Percentiles rank a stretch among this genome's conserved stretches.
Conservation (phyloP, 2,888 invertebrate species). For the Drosophila neoperkinsi region DNA sequence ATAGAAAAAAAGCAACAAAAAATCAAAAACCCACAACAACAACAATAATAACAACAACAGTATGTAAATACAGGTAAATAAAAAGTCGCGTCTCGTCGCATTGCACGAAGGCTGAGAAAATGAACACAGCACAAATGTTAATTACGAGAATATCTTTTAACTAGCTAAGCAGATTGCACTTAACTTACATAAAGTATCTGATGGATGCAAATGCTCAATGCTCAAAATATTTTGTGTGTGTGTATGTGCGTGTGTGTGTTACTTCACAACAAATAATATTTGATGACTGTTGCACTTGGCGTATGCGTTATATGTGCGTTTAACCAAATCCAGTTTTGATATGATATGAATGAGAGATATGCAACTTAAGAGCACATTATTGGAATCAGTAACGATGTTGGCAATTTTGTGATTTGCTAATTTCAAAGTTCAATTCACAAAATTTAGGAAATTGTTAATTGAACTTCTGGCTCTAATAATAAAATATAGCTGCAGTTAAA, state of each 20-base stretch:
- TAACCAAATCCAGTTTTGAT: neutral
- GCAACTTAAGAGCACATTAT: neutral
- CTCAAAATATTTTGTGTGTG: slow-evolving; percentile 5
- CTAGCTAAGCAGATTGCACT: slow-evolving; percentile 58
- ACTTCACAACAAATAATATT: slow-evolving; percentile 1
- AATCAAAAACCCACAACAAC: slow-evolving; percentile 22
- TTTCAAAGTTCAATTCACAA: neutral
- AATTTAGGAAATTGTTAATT: neutral
- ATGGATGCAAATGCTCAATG: slow-evolving; percentile 47
- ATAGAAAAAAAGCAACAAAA: slow-evolving; percentile 8
- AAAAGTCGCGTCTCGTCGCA: slow-evolving; percentile 41
- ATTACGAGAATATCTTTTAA: slow-evolving; percentile 73
- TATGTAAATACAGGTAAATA: slow-evolving; percentile 50
- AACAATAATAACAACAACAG: slow-evolving; percentile 35
- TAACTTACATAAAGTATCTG: slow-evolving; percentile 56
- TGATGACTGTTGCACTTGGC: slow-evolving; percentile 17
- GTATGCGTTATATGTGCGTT: slow-evolving; percentile 38
- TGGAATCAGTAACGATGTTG: neutral
- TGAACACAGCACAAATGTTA: slow-evolving; percentile 78
- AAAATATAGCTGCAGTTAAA: neutral
- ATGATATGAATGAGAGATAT: neutral
- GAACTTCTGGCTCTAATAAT: neutral
- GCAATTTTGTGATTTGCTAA: neutral
- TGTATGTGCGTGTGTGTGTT: neutral
- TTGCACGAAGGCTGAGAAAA: slow-evolving; percentile 83